Percentiles rank a stretch among this genome's conserved stretches.
These are phyloP conservation scores for Bubalus kerabau DNA, from an alignment of 2,113 vertebrate genomes.

Conservation along the genomic window DNA sequence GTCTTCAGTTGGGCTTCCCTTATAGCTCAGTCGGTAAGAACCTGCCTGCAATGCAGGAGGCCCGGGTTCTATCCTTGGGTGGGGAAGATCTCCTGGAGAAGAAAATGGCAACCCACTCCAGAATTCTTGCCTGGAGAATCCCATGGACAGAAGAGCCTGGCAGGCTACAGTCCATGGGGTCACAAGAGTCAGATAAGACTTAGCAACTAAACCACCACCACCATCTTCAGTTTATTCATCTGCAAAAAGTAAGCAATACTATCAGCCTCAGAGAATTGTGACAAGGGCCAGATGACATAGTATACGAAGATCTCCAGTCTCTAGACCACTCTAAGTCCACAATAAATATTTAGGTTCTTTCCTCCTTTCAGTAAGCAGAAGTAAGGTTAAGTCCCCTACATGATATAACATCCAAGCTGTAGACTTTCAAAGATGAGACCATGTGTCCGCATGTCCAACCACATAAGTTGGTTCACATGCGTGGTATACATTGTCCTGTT, in stretches of 20 bases:
- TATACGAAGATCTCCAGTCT: not conserved
- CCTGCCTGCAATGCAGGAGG: not conserved
- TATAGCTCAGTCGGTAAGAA: not conserved
- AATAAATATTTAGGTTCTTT: not conserved
- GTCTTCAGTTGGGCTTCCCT: not conserved
- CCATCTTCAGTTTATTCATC: not conserved
- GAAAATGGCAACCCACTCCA: not conserved
- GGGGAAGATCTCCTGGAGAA: not conserved
- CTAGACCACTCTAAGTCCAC: not conserved
- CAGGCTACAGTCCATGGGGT: not conserved
- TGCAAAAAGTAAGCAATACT: not conserved
- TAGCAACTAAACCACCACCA: not conserved
- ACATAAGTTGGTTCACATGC: not conserved
- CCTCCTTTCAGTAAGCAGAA: not conserved
- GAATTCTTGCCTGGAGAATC: not conserved
- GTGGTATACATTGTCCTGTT: not conserved
- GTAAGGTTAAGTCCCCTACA: not conserved
- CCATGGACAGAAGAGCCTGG: not conserved
- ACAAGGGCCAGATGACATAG: too few species aligned
- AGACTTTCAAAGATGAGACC: not conserved
- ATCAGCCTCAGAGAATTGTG: not conserved
- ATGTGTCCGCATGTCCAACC: fast-evolving
- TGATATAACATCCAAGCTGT: not conserved
- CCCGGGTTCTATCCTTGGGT: not conserved
- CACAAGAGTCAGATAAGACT: not conserved